Percentiles rank a stretch among this genome's conserved stretches.
Evolutionary conservation across 2,888 invertebrate genomes (phyloP).

Genomic region (Mythimna impura): DNA sequence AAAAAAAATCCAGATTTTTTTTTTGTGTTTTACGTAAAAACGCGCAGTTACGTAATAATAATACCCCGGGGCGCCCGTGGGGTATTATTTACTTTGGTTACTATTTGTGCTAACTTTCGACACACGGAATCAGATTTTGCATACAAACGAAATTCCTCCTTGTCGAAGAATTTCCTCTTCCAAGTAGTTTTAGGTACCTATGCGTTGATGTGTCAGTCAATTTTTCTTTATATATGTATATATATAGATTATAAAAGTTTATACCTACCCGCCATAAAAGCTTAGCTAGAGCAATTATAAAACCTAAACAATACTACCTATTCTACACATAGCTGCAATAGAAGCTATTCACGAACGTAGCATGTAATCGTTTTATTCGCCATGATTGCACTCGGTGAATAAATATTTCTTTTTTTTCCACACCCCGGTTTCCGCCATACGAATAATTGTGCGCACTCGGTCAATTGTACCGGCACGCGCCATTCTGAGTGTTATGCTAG

Average conservation of each 20-base stretch:
- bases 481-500: constrained; percentile 84
- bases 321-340: constrained; percentile 64
- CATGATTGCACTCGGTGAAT: constrained; percentile 83
- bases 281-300: constrained; percentile 11
- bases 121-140: no score
- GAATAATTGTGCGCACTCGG: constrained; percentile 80
- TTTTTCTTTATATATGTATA: not conserved
- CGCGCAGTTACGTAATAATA: no score
- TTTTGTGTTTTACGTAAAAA: no score
- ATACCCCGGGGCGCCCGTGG: no score
- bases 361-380: constrained; percentile 82
- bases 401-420: constrained; percentile 81
- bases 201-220: no score
- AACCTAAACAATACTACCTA: constrained; percentile 25
- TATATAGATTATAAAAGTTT: not conserved
- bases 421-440: constrained; percentile 73
- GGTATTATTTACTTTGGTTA: no score
- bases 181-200: no score
- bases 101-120: no score
- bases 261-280: not conserved
- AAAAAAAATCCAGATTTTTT: no score
- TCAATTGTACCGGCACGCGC: constrained; percentile 83
- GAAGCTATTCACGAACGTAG: constrained; percentile 72
- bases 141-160: no score
- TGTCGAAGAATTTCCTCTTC: no score